Percentiles rank a stretch among this genome's conserved stretches.
These are phyloP conservation scores for Paedocypris micromegethes DNA, from an alignment of 2,797 vertebrate genomes.

Conservation along the genomic window DNA sequence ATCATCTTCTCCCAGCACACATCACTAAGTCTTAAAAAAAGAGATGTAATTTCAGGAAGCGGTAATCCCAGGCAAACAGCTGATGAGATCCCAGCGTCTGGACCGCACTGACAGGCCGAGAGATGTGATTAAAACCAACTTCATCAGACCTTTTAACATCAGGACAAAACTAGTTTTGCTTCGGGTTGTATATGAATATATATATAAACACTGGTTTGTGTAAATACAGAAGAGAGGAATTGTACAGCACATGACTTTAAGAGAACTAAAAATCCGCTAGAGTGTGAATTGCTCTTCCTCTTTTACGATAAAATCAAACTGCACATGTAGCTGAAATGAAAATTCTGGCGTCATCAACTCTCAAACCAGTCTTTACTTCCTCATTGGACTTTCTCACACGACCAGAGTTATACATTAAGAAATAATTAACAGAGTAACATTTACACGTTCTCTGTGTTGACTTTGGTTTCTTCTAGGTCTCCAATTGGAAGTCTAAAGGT, in stretches of 20 bases:
- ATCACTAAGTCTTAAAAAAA: constrained; percentile 50
- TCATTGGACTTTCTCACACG: too few relatives aligned
- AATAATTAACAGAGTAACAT: too few relatives aligned
- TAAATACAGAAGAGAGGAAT: not conserved
- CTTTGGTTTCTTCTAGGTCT: too few relatives aligned
- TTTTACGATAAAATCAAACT: constrained; percentile 1
- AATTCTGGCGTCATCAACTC: too few relatives aligned
- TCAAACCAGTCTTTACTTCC: too few relatives aligned
- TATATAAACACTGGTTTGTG: not conserved
- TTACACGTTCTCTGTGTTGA: too few relatives aligned
- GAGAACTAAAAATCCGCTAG: constrained; percentile 49
- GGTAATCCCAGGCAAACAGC: constrained; percentile 46
- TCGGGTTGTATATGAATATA: too few relatives aligned
- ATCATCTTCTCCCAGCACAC: not conserved
- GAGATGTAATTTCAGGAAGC: constrained; percentile 53
- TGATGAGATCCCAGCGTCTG: constrained; percentile 32
- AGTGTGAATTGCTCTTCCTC: constrained; percentile 29
- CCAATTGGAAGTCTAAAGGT: too few relatives aligned
- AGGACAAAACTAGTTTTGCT: constrained; percentile 1
- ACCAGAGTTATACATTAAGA: too few relatives aligned
- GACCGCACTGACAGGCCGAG: constrained; percentile 20
- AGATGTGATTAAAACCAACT: constrained; percentile 28
- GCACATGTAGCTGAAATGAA: not conserved
- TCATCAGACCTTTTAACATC: constrained; percentile 11
- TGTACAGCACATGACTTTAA: constrained; percentile 24